These are phyloP conservation scores for Orthochromis malagaraziensis DNA, from an alignment of 2,113 vertebrate genomes.

Conservation along the genomic window DNA sequence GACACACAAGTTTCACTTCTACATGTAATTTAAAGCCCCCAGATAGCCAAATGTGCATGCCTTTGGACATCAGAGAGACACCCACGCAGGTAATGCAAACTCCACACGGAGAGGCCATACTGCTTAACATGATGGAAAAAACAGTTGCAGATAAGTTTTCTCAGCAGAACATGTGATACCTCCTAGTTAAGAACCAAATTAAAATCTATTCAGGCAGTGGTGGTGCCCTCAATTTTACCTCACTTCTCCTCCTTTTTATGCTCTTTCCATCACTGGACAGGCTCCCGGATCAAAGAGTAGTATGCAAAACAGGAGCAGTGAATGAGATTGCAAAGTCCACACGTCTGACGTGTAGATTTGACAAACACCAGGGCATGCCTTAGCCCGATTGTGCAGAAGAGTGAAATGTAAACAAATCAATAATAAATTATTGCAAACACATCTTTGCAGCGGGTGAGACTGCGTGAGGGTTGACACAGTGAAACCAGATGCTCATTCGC, in stretches of 20 bases:
- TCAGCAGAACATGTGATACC: not conserved
- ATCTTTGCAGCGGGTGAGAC: not conserved
- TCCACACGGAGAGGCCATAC: not conserved
- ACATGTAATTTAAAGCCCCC: not conserved
- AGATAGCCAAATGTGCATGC: not conserved
- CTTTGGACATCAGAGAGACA: not conserved
- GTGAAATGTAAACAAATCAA: conserved; percentile 4
- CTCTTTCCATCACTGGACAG: not conserved
- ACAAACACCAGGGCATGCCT: not conserved
- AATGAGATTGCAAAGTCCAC: not conserved
- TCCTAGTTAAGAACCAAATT: not conserved
- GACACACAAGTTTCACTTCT: not conserved
- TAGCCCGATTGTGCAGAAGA: not conserved
- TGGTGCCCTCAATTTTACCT: not conserved
- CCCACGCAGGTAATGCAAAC: not conserved
- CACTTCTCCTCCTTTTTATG: not conserved
- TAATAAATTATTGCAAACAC: not conserved
- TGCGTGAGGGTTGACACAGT: conserved; percentile 22
- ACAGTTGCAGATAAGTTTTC: not conserved
- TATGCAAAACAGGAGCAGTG: not conserved
- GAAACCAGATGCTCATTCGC: conserved; percentile 44
- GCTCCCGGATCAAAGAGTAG: not conserved
- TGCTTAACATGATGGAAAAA: not conserved
- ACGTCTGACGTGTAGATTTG: not conserved
- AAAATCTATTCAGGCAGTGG: not conserved